These are phyloP conservation scores for Ammodramus savannarum DNA, from an alignment of 2,113 vertebrate genomes.

Conservation along the genomic window DNA sequence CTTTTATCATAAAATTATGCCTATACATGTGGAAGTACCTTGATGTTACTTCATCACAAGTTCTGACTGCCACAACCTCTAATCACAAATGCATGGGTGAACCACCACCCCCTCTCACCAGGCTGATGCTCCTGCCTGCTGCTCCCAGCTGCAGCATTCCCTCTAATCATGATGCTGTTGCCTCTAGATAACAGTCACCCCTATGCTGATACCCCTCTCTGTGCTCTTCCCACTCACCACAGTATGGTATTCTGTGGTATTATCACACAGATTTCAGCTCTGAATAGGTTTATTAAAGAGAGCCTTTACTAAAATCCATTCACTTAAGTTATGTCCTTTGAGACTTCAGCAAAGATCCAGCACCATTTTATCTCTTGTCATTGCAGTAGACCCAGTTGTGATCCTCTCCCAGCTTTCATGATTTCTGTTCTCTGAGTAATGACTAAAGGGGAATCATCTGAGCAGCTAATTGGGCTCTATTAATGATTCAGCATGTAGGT, in stretches of 20 bases:
- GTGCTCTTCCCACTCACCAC: background rate
- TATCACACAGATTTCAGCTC: background rate
- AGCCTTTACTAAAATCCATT: background rate
- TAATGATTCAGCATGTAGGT: constrained; percentile 30
- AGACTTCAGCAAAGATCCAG: background rate
- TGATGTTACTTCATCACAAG: background rate
- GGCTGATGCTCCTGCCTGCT: background rate
- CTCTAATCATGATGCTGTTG: background rate
- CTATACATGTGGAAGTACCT: background rate
- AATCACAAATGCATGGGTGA: background rate
- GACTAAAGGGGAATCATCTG: background rate
- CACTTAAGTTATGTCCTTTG: background rate
- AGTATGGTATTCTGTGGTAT: background rate
- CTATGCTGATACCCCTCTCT: background rate
- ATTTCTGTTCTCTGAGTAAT: background rate
- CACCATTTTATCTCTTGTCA: background rate
- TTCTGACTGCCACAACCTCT: background rate
- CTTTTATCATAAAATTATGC: background rate
- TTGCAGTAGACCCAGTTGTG: background rate
- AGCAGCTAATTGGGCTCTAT: constrained; percentile 26
- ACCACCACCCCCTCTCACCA: background rate
- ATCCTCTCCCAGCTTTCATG: background rate
- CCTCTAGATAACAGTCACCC: background rate
- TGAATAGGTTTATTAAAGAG: background rate
- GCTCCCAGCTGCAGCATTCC: background rate